These are phyloP conservation scores for Potorous gilbertii DNA, from an alignment of 2,797 vertebrate genomes.

Conservation along the genomic window DNA sequence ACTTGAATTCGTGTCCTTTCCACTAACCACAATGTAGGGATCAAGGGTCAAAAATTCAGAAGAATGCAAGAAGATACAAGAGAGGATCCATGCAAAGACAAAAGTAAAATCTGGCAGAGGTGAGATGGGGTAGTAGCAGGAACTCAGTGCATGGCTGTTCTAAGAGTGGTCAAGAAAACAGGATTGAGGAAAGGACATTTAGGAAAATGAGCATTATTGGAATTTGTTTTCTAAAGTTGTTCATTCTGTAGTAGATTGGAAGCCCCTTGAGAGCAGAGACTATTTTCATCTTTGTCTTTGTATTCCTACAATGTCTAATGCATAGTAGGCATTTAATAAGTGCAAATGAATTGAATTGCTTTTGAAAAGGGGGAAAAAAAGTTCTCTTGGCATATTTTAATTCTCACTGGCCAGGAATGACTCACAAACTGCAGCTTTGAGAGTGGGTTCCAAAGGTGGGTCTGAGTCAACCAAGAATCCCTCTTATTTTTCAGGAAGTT, in stretches of 20 bases:
- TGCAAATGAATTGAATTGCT: not conserved
- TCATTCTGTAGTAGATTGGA: not conserved
- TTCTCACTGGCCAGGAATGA: not conserved
- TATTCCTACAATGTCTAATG: not conserved
- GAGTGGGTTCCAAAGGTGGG: constrained; percentile 1
- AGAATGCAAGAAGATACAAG: not conserved
- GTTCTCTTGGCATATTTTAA: constrained; percentile 46
- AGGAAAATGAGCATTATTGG: not conserved
- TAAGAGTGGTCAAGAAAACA: not conserved
- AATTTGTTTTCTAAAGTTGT: too few species aligned
- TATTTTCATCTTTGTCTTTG: not conserved
- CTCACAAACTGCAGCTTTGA: constrained; percentile 32
- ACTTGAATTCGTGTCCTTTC: fast-evolving
- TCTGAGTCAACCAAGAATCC: constrained; percentile 40
- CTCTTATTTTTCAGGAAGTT: constrained; percentile 65
- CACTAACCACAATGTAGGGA: not conserved
- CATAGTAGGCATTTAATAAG: not conserved
- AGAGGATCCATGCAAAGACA: not conserved
- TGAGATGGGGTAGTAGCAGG: not conserved
- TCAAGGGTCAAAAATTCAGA: not conserved
- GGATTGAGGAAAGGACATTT: constrained; percentile 14
- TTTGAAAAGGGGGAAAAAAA: not conserved
- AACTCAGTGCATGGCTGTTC: not conserved
- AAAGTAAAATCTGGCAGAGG: not conserved
- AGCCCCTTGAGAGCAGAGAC: not conserved